phyloP scores from a whole-genome alignment of 2,113 vertebrate genomes.

The Sceloporus tristichus region DNA sequence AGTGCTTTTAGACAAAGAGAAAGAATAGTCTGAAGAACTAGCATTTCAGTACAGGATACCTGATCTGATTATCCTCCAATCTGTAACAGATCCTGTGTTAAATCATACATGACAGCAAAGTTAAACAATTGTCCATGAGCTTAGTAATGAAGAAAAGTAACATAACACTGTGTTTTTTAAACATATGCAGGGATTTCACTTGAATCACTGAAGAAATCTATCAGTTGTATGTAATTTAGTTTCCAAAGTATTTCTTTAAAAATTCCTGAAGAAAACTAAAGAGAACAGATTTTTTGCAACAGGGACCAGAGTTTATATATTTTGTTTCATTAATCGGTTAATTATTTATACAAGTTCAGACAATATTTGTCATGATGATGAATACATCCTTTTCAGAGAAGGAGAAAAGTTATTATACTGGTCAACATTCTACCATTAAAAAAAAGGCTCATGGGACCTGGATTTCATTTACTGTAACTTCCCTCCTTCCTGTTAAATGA shows the following conservation, averaged over 20 bases:
- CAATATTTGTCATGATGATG: neutral
- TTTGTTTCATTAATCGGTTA: accelerated
- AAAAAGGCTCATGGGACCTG: too few relatives aligned
- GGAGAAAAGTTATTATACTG: constrained; percentile 15
- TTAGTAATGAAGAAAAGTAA: constrained; percentile 11
- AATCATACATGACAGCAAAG: constrained; percentile 11
- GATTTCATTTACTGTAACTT: too few relatives aligned
- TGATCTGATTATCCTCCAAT: constrained; percentile 31
- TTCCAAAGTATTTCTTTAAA: neutral
- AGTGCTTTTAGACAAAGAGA: constrained; percentile 24
- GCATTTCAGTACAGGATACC: constrained; percentile 14
- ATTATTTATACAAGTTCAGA: neutral
- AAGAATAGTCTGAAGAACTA: constrained; percentile 30
- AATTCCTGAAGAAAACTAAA: neutral
- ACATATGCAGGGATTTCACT: neutral
- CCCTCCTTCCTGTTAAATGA: neutral
- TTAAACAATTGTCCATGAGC: constrained; percentile 13
- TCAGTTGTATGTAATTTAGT: neutral
- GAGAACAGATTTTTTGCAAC: neutral
- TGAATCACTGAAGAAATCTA: neutral
- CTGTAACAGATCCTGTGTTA: constrained; percentile 27
- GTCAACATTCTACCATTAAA: neutral
- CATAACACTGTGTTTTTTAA: neutral
- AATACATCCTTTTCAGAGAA: constrained; percentile 16
- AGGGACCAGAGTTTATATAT: neutral